phyloP scores from a whole-genome alignment of 1,140 invertebrate genomes.

The Aphis gossypii region DNA sequence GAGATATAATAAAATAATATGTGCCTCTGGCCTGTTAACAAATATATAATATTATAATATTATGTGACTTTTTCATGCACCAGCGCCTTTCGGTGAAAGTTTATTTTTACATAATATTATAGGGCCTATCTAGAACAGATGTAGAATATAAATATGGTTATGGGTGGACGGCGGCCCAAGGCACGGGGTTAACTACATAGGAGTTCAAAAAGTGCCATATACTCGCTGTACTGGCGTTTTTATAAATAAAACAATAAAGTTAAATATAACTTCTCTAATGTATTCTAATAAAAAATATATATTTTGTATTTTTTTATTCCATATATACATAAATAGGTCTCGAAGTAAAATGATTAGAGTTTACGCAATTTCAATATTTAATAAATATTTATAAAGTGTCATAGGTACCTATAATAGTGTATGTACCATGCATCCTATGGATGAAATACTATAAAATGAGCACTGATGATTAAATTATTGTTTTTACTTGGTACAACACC shows the following conservation, averaged over 20 bases:
- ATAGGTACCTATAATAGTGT: neutral
- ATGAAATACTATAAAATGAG: neutral
- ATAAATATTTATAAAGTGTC: neutral
- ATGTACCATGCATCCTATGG: no score
- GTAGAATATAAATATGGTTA: neutral
- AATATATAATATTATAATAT: constrained; percentile 3
- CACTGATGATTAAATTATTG: neutral
- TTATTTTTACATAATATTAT: constrained; percentile 3
- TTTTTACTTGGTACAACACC: neutral
- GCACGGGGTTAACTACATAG: neutral
- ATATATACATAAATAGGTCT: neutral
- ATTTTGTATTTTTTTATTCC: neutral
- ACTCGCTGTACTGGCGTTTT: neutral
- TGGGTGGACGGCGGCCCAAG: neutral
- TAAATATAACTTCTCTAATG: neutral
- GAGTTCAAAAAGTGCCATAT: neutral
- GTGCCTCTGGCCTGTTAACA: neutral
- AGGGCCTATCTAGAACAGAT: neutral
- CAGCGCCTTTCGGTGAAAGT: neutral
- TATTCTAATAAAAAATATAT: neutral
- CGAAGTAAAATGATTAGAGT: neutral
- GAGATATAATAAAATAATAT: neutral
- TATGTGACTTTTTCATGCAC: neutral
- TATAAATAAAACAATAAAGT: constrained; percentile 4
- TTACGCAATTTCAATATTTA: neutral